A percentile compares a stretch with the other conserved stretches of the same genome.
Evolutionary conservation across 2,113 vertebrate species (phyloP).

Genomic region (Tetrao urogallus): DNA sequence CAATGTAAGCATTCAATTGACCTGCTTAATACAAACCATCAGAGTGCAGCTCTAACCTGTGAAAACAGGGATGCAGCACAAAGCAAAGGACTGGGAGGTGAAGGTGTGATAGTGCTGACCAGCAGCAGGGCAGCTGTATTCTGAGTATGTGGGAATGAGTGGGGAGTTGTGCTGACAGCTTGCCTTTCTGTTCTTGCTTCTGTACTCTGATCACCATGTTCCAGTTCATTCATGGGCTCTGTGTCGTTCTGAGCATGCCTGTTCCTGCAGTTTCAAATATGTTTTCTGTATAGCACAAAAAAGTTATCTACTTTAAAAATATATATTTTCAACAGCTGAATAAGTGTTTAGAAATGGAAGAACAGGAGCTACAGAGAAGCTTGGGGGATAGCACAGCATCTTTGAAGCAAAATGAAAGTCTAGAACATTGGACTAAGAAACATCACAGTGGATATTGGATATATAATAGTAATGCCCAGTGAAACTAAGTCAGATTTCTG

Average conservation of each 20-base stretch:
- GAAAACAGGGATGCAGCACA: neutral
- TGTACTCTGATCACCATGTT: neutral
- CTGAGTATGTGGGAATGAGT: neutral
- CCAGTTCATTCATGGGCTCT: neutral
- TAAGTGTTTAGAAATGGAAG: neutral
- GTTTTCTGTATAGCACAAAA: neutral
- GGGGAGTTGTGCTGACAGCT: neutral
- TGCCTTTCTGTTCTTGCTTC: neutral
- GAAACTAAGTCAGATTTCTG: neutral
- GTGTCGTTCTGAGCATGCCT: neutral
- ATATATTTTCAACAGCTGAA: neutral
- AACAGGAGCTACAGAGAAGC: neutral
- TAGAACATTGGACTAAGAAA: neutral
- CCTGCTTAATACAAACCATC: neutral
- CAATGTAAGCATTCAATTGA: neutral
- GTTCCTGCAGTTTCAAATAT: neutral
- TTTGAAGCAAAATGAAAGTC: neutral
- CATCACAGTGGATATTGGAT: neutral
- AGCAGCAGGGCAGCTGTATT: neutral
- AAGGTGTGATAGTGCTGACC: neutral
- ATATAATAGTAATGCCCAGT: neutral
- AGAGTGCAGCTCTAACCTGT: neutral
- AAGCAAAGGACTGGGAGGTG: neutral
- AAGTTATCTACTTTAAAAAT: no score
- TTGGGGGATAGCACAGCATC: neutral